A percentile compares a stretch with the other conserved stretches of the same genome.
These are phyloP conservation scores for Phortica variegata DNA, from an alignment of 1,140 invertebrate species.

Conservation along the genomic window DNA sequence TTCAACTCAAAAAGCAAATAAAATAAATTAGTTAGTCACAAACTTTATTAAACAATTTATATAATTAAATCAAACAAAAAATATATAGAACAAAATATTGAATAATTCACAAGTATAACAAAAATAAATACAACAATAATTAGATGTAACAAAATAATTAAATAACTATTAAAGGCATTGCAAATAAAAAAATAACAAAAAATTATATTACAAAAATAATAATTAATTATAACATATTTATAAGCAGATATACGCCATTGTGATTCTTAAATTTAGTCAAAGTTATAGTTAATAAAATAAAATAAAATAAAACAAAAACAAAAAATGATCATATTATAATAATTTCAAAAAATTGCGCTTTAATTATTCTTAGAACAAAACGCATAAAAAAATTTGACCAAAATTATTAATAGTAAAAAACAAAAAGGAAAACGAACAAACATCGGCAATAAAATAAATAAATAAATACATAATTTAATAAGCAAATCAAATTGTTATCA, in stretches of 20 bases:
- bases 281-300: conserved; percentile 15
- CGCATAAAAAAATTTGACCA: conserved; percentile 21
- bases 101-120: conserved; percentile 17
- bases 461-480: conserved; percentile 8
- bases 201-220: conserved; percentile 40
- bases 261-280: conserved; percentile 54
- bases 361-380: too few relatives aligned
- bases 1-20: neutral
- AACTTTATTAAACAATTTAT: too few relatives aligned
- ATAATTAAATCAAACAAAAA: neutral
- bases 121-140: conserved; percentile 19
- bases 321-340: too few relatives aligned
- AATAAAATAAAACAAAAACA: conserved; percentile 11
- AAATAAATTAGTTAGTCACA: too few relatives aligned
- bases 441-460: conserved; percentile 1
- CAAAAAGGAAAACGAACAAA: neutral
- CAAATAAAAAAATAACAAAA: conserved; percentile 12
- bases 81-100: conserved; percentile 6
- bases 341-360: too few relatives aligned
- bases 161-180: conserved; percentile 7
- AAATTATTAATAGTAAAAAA: conserved; percentile 5
- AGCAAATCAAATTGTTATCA: too few relatives aligned
- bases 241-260: conserved; percentile 31
- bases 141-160: conserved; percentile 11
- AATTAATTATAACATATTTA: conserved; percentile 43